phyloP scores from a whole-genome alignment of 2,888 invertebrate species.

The Agrypnus murinus region DNA sequence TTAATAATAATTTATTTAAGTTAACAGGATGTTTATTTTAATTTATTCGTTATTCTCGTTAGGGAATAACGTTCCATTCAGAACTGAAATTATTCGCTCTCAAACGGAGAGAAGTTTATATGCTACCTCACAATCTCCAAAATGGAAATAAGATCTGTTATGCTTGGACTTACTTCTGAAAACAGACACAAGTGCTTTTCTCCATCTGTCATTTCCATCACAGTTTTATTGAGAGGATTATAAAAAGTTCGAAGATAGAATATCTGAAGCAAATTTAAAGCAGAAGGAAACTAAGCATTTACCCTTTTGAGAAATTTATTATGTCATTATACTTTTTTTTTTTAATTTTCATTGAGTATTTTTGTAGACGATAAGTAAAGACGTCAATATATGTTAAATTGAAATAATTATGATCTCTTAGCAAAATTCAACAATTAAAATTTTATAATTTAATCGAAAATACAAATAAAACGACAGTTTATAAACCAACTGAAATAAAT shows the following conservation, averaged over 20 bases:
- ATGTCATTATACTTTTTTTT: too few relatives aligned
- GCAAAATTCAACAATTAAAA: too few relatives aligned
- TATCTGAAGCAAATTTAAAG: too few relatives aligned
- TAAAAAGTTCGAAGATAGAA: constrained; percentile 7
- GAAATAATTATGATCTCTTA: too few relatives aligned
- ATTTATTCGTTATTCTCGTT: constrained; percentile 36
- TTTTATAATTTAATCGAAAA: too few relatives aligned
- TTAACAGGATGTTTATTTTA: constrained; percentile 45
- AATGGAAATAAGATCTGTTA: constrained; percentile 36
- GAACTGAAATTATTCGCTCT: constrained; percentile 32
- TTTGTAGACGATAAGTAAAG: too few relatives aligned
- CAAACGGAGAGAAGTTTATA: constrained; percentile 33
- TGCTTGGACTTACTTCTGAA: constrained; percentile 2
- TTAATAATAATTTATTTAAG: constrained; percentile 44
- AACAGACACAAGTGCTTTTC: constrained; percentile 8
- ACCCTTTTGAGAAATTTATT: too few relatives aligned
- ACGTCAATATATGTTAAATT: too few relatives aligned
- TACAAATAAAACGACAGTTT: too few relatives aligned
- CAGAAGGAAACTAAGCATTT: too few relatives aligned
- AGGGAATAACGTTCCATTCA: constrained; percentile 26
- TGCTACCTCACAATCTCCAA: constrained; percentile 32
- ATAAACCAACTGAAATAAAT: too few relatives aligned
- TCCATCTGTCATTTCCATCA: constrained; percentile 21
- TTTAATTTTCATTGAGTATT: too few relatives aligned
- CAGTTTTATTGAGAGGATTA: constrained; percentile 5